Evolutionary conservation across 2,797 vertebrate genomes (phyloP), one percentile per base, ranked within the genome.

Genomic region (Gymnoscopelus microlampas): DNA sequence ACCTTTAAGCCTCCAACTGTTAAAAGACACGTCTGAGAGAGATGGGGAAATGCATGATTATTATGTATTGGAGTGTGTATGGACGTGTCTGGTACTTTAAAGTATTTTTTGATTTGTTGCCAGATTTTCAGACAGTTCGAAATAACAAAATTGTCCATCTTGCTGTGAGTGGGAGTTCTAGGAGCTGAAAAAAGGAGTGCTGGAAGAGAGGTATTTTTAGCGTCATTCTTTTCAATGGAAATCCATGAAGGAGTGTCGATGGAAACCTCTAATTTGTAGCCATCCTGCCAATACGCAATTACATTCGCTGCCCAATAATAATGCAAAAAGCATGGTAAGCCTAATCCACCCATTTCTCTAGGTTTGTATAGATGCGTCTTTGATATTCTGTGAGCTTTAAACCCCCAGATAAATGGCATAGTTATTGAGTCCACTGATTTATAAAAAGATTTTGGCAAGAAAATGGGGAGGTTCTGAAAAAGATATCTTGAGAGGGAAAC

Each of bases 371-470:
- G 55, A 48, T 61, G 12, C 5, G 4, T 67, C 56, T 67, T 56
- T 32, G 57, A 67, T 55, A 55, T 61, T 39, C 51, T 56, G 23
- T 51, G 24, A 3, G 57, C 24, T 62, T 73, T 73, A 62, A 56
- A 73, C 2, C 64, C 53, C 64, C 59, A 68, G 9, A 68, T 68
- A 51, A 57, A 68, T 56, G 65, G 50, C 58, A 67, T 68, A 13
- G 63, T 19, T 56, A 68, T 57, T 35, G 51, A 73, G 10, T 70
- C 29, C 14, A 70, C 2, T 24, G 26, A 23, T 51, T 68, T 63
- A 10, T 61, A 73, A 48, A 61, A 55, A 23, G 10, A 68, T 13
- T 7, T 51, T 68, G 26, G 11, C 4, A 49, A 1, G 50, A 69
- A 66, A 47, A 68, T 56, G 3, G 60, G 54, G 3, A 68, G 15